Evolutionary conservation across 2,888 invertebrate species (phyloP).

Genomic region (Lordiphosa fenestrarum): DNA sequence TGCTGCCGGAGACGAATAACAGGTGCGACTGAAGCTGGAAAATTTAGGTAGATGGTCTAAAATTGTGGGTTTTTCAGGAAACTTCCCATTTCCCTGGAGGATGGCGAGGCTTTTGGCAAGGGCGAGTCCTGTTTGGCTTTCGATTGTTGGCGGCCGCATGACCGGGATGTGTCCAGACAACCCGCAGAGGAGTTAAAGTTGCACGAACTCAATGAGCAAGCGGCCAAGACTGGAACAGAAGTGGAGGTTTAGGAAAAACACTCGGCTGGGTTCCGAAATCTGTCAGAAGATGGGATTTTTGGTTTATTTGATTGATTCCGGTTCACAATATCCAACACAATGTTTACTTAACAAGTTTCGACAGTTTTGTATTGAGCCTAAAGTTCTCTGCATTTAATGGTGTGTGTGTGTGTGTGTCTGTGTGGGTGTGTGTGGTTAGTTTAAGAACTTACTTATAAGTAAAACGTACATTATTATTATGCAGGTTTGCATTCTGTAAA

Average conservation of each 20-base stretch:
- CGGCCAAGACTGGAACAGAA: constrained; percentile 18
- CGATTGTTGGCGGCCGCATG: constrained; percentile 58
- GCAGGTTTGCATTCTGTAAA: constrained; percentile 31
- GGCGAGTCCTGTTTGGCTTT: constrained; percentile 81
- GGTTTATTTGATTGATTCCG: constrained; percentile 63
- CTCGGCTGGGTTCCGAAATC: constrained; percentile 59
- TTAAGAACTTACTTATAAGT: constrained; percentile 57
- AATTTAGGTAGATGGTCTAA: neutral
- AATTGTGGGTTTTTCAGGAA: constrained; percentile 59
- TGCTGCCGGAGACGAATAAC: constrained; percentile 83
- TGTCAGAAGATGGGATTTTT: constrained; percentile 58
- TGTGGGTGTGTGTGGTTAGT: constrained; percentile 37
- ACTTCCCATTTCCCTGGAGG: constrained; percentile 82
- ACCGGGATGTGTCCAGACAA: constrained; percentile 43
- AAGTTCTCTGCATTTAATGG: constrained; percentile 7
- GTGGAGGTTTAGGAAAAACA: constrained; percentile 25
- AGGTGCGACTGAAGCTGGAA: constrained; percentile 45
- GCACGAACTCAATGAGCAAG: constrained; percentile 33
- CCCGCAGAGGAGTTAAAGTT: constrained; percentile 46
- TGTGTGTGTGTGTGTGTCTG: constrained; percentile 15
- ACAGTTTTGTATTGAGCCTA: constrained; percentile 30
- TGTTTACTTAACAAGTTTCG: constrained; percentile 32
- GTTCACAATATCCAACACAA: constrained; percentile 65
- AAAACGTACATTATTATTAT: constrained; percentile 45
- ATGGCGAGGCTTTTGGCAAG: constrained; percentile 83